Conservation (phyloP, 2,113 vertebrate genomes). For the Saimiri boliviensis region DNA sequence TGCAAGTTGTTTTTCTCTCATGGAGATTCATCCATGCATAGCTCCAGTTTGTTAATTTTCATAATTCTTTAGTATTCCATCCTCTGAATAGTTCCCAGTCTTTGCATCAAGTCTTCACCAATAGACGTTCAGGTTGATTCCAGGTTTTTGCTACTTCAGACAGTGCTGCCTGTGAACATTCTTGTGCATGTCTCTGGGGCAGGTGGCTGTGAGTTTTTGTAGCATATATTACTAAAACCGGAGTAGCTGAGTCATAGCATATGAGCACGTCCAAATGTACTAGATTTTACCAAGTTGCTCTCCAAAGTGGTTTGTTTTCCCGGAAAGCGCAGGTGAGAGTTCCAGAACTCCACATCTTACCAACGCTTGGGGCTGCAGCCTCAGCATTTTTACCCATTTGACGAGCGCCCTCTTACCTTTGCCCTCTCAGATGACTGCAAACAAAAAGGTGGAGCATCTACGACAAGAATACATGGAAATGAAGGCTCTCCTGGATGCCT, state of each 20-base stretch:
- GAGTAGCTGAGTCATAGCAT: neutral
- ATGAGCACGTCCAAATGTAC: neutral
- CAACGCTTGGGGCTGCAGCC: fast-evolving
- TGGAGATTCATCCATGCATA: neutral
- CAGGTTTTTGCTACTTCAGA: neutral
- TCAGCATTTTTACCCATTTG: neutral
- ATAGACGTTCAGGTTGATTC: neutral
- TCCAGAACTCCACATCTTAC: neutral
- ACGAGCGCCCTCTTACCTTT: neutral
- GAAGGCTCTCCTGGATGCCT: constrained; percentile 85
- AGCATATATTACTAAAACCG: neutral
- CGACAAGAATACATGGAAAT: constrained; percentile 87
- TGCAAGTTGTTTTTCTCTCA: neutral
- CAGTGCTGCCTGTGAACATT: neutral
- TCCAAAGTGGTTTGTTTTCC: neutral
- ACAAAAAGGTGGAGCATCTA: constrained; percentile 82
- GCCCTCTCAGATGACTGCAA: constrained; percentile 82
- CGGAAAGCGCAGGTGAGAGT: fast-evolving
- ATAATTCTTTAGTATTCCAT: neutral
- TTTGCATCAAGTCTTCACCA: neutral
- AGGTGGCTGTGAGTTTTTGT: neutral
- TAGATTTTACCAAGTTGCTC: neutral
- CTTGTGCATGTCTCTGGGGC: neutral
- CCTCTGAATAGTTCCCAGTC: neutral
- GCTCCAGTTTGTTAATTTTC: neutral